Conservation (phyloP, 2,888 invertebrate species). For the Amaurobius ferox region DNA sequence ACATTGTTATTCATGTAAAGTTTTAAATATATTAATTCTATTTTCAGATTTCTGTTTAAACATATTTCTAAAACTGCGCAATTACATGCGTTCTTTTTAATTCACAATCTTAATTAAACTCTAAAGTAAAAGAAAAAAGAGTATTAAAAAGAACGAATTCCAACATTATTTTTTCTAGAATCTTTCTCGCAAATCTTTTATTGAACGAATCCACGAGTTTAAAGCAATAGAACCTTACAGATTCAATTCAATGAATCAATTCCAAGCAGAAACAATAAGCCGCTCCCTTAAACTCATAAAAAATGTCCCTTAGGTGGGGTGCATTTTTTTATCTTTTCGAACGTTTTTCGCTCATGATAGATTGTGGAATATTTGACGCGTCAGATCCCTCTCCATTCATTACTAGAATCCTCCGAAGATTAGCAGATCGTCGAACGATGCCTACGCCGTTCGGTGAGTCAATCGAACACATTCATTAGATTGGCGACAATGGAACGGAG, state of each 20-base stretch:
- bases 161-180: too few relatives aligned
- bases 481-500: not conserved
- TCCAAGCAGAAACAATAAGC: not conserved
- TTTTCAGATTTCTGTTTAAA: too few relatives aligned
- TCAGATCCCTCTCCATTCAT: conserved; percentile 56
- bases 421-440: conserved; percentile 56
- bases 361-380: conserved; percentile 64
- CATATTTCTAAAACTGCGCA: too few relatives aligned
- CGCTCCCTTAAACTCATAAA: not conserved
- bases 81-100: too few relatives aligned
- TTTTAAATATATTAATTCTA: too few relatives aligned
- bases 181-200: too few relatives aligned
- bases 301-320: not conserved
- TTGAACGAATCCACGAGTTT: not conserved
- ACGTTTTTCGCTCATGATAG: conserved; percentile 58
- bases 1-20: too few relatives aligned
- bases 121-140: too few relatives aligned
- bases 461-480: not conserved
- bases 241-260: not conserved
- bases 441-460: not conserved
- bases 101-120: too few relatives aligned
- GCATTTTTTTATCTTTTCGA: conserved; percentile 36
- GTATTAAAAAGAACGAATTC: too few relatives aligned
- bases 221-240: not conserved
- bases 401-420: conserved; percentile 47